A percentile compares a stretch with the other conserved stretches of the same genome.
These are phyloP conservation scores for Lamellibrachia luymesi DNA, from an alignment of 1,140 invertebrate species.

Conservation along the genomic window DNA sequence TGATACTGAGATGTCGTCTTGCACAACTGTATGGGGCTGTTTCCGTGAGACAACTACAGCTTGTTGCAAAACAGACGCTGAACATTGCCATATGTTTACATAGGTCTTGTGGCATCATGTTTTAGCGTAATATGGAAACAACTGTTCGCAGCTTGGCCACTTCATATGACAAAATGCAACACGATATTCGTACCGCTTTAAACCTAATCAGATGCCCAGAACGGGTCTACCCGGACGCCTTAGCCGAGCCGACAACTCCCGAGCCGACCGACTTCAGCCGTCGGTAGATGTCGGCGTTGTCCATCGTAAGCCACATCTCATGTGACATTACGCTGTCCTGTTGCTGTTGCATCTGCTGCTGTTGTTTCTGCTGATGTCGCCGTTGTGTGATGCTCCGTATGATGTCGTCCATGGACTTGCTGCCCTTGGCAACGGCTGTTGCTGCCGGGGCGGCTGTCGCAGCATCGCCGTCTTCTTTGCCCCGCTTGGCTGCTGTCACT, in stretches of 20 bases:
- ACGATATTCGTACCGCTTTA: too few relatives aligned
- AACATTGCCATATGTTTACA: too few relatives aligned
- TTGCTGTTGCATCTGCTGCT: neutral
- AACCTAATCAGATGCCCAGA: neutral
- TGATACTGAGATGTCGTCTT: too few relatives aligned
- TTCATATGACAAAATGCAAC: too few relatives aligned
- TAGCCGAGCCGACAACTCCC: neutral
- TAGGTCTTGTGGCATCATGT: too few relatives aligned
- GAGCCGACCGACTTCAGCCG: neutral
- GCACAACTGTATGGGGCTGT: too few relatives aligned
- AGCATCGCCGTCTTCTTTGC: neutral
- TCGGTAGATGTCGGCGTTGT: neutral
- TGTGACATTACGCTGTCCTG: neutral
- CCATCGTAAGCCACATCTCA: neutral
- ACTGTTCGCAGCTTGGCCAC: too few relatives aligned
- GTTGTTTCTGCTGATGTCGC: neutral
- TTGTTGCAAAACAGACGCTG: too few relatives aligned
- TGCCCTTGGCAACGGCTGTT: neutral
- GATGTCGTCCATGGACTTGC: neutral
- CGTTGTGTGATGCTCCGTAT: neutral
- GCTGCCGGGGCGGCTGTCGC: neutral
- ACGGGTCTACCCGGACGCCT: neutral
- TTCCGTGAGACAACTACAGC: too few relatives aligned
- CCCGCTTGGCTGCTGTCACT: neutral
- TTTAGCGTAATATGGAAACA: too few relatives aligned